Percentiles rank a stretch among this genome's conserved stretches.
phyloP scores from a whole-genome alignment of 2,797 vertebrate genomes.

The Schizopygopsis pylzovi region DNA sequence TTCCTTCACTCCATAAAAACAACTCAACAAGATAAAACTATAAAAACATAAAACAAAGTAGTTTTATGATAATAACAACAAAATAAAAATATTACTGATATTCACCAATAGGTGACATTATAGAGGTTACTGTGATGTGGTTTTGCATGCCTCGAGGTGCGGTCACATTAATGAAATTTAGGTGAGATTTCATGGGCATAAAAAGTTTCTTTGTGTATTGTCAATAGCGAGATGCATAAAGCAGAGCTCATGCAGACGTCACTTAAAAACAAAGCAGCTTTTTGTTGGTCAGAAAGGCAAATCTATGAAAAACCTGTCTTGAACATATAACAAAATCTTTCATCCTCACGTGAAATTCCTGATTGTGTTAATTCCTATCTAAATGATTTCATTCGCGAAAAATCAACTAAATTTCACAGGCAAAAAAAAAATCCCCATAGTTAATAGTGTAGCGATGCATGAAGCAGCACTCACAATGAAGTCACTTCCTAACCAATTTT shows the following conservation, averaged over 20 bases:
- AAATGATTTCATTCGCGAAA: background rate
- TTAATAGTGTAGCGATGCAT: background rate
- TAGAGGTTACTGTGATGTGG: slow-evolving; percentile 38
- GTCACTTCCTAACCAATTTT: background rate
- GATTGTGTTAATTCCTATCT: background rate
- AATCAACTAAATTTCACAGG: too few species aligned
- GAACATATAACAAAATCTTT: background rate
- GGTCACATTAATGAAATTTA: background rate
- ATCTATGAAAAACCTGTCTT: background rate
- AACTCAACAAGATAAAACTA: slow-evolving; percentile 51
- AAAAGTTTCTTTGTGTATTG: background rate
- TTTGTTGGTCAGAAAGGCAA: too few species aligned
- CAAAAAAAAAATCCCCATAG: too few species aligned
- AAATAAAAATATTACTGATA: slow-evolving; percentile 63
- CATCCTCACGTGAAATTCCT: background rate
- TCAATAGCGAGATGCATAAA: background rate
- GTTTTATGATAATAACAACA: slow-evolving; percentile 57
- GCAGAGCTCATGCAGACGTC: background rate
- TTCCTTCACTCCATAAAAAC: slow-evolving; percentile 57
- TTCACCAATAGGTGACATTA: slow-evolving; percentile 64
- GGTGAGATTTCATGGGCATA: background rate
- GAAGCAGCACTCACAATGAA: too few species aligned
- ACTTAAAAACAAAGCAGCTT: background rate
- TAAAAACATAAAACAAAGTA: slow-evolving; percentile 56
- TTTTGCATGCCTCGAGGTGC: slow-evolving; percentile 13